A percentile compares a stretch with the other conserved stretches of the same genome.
These are phyloP conservation scores for Rhinichthys klamathensis DNA, from an alignment of 2,113 vertebrate genomes.

Conservation along the genomic window DNA sequence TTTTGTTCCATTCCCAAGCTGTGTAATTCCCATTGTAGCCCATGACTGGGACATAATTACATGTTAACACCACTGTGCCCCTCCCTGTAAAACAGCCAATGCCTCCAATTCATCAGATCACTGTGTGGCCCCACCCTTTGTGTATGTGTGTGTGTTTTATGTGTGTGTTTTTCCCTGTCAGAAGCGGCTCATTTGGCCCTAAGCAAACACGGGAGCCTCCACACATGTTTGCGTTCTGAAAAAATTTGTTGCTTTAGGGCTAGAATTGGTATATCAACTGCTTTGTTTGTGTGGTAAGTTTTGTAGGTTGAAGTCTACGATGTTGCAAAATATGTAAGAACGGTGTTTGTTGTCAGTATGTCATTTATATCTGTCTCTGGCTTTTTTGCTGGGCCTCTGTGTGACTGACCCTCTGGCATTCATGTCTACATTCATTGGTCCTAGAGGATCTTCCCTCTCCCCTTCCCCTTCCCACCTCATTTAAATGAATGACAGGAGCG, in stretches of 20 bases:
- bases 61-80: conserved; percentile 71
- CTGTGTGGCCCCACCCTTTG: conserved; percentile 44
- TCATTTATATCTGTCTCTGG: conserved; percentile 34
- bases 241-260: conserved; percentile 78
- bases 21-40: conserved; percentile 72
- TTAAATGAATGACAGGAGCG: conserved; percentile 71
- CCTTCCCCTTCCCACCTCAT: conserved; percentile 67
- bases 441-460: conserved; percentile 29
- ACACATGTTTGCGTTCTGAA: conserved; percentile 66
- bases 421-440: conserved; percentile 35
- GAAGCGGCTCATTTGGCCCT: conserved; percentile 64
- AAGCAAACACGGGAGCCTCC: conserved; percentile 70
- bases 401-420: conserved; percentile 58
- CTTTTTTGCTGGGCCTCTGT: conserved; percentile 70
- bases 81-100: conserved; percentile 72
- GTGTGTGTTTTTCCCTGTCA: conserved; percentile 58
- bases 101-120: conserved; percentile 75
- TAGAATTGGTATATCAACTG: conserved; percentile 64
- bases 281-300: conserved; percentile 34
- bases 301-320: conserved; percentile 13
- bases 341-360: conserved; percentile 15
- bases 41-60: conserved; percentile 79
- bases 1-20: conserved; percentile 55
- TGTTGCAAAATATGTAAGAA: conserved; percentile 3
- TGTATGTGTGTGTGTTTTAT: conserved; percentile 12